Base-by-base conservation (phyloP, 2,113 vertebrate species). In the Passer montanus region DNA sequence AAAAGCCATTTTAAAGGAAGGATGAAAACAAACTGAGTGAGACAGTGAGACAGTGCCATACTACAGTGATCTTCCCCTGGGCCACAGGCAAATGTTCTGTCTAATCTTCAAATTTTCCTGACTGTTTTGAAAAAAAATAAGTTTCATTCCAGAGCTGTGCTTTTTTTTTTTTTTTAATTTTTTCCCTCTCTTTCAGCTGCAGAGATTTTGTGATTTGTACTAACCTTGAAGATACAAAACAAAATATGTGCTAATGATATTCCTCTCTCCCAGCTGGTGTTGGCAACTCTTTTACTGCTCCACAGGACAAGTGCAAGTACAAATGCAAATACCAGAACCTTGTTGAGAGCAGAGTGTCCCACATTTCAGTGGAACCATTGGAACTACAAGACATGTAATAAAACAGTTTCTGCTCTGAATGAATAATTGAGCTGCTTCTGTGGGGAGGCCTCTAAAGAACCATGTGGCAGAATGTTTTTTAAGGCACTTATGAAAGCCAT, bases 181-280 rank as follows among this genome's bases (percentile, higher is more conserved):
- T 73, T 17, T 53, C 7, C 27, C 39, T 39, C 55, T 44, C 63
- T 69, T 93, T 94, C 86, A 92, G 89, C 93, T 74, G 89, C 87
- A 91, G 95, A 95, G 89, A 86, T 93, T 94, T 89, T 89, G 66
- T 94, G 96, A 94, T 97, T 97, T 93, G 96, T 80, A 50, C 94
- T 97, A 97, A 97, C 97, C 96, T 95, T 97, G 97, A 97, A 95
- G 97, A 96, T 77, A 59, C 87, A 87, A 96, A 90, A 50, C 90
- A 94, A 95, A 96, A 96, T 97, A 95, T 59, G 97, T 97, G 97
- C 90, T 97, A 97, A 97, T 97, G 97, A 97, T 96, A 97, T 97
- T 97, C 95, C 86, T 87, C 81, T 90, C 87, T 97, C 95, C 94
- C 97, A 97, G 96, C 96, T 97, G 96, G 97, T 81, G 97, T 2